A percentile compares a stretch with the other conserved stretches of the same genome.
phyloP scores from a whole-genome alignment of 2,888 invertebrate genomes.

The Thyatira batis region DNA sequence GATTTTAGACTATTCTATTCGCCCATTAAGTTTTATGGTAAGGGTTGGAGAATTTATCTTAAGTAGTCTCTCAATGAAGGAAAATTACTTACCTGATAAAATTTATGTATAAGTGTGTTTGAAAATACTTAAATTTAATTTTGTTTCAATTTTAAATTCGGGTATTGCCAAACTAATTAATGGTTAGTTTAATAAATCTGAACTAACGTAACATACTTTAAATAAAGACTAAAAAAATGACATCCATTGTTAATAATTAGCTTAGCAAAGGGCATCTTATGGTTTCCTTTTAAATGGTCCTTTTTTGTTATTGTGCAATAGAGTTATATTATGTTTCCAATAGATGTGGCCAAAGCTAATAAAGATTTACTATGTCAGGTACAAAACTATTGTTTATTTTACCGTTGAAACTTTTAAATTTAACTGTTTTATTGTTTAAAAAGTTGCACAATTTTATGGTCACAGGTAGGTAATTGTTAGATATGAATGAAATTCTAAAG shows the following conservation, averaged over 20 bases:
- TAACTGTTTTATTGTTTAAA: slow-evolving; percentile 60
- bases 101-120: not conserved
- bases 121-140: not conserved
- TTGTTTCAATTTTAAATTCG: too few relatives aligned
- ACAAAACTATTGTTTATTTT: slow-evolving; percentile 54
- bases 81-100: not conserved
- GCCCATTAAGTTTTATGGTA: slow-evolving; percentile 27
- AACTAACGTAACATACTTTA: too few relatives aligned
- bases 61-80: not conserved
- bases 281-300: too few relatives aligned
- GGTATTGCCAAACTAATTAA: too few relatives aligned
- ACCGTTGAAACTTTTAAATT: slow-evolving; percentile 40
- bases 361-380: slow-evolving; percentile 52
- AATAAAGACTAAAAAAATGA: too few relatives aligned
- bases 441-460: slow-evolving; percentile 62
- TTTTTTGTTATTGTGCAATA: not conserved
- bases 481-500: slow-evolving; percentile 40
- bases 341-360: slow-evolving; percentile 18
- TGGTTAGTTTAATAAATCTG: too few relatives aligned
- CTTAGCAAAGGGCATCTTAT: not conserved
- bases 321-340: not conserved
- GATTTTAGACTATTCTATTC: slow-evolving; percentile 38
- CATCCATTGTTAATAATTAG: too few relatives aligned
- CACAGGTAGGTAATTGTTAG: slow-evolving; percentile 51
- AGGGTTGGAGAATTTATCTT: slow-evolving; percentile 38